These are phyloP conservation scores for Pelobates cultripes DNA, from an alignment of 2,797 vertebrate species.

Conservation along the genomic window DNA sequence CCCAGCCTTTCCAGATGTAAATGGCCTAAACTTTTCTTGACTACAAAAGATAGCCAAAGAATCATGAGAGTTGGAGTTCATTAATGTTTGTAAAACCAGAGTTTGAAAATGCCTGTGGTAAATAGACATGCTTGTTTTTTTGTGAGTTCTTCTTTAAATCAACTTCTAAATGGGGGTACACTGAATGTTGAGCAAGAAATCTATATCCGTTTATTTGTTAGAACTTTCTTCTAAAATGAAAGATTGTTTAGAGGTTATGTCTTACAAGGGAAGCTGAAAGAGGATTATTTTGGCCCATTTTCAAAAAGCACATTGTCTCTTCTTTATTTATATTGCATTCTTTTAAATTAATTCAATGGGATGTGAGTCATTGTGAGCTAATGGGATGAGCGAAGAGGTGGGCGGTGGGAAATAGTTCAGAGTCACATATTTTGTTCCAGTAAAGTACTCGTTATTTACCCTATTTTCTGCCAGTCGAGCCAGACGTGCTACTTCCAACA, in stretches of 20 bases:
- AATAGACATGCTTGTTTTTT: no score
- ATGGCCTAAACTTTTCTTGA: no score
- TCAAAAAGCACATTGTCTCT: slow-evolving; percentile 7
- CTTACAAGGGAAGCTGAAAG: slow-evolving; percentile 10
- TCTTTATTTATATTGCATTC: slow-evolving; percentile 20
- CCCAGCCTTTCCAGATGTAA: no score
- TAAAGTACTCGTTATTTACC: slow-evolving; percentile 8
- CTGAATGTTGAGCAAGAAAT: no score
- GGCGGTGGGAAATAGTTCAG: slow-evolving; percentile 31
- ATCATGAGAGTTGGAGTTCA: no score
- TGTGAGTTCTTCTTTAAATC: no score
- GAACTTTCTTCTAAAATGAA: no score
- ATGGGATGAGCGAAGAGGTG: slow-evolving; percentile 16
- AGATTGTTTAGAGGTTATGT: neutral
- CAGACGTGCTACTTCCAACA: neutral
- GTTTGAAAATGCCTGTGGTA: no score
- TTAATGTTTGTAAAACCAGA: no score
- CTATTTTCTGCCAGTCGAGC: neutral
- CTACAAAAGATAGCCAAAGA: no score
- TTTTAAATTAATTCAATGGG: slow-evolving; percentile 25
- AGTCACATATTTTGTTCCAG: slow-evolving; percentile 22
- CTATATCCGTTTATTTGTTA: no score
- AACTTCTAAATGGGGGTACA: no score
- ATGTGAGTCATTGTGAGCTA: slow-evolving; percentile 38
- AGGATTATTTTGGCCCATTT: slow-evolving; percentile 20